phyloP scores from a whole-genome alignment of 1,140 invertebrate genomes.

The Laodelphax striatellus region DNA sequence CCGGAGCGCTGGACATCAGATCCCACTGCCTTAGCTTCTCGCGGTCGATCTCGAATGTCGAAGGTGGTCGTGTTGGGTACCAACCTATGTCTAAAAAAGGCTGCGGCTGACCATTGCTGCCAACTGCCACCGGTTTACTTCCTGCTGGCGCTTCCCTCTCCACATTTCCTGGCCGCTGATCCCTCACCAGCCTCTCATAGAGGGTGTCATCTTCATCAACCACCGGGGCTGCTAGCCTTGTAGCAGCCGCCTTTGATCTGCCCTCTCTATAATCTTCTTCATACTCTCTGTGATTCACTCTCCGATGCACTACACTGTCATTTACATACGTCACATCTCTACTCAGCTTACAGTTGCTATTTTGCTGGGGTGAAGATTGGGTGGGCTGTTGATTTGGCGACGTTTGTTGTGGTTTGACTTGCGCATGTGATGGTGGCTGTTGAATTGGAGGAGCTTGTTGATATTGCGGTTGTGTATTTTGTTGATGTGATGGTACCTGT shows the following conservation, averaged over 20 bases:
- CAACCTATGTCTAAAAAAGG: slow-evolving; percentile 45
- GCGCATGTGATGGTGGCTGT: too few species aligned
- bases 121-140: slow-evolving; percentile 5
- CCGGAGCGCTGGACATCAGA: slow-evolving; percentile 64
- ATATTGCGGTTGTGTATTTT: too few species aligned
- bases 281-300: slow-evolving; percentile 19
- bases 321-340: slow-evolving; percentile 64
- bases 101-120: slow-evolving; percentile 18
- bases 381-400: too few species aligned
- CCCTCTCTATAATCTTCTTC: slow-evolving; percentile 24
- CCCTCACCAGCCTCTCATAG: slow-evolving; percentile 32
- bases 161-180: slow-evolving; percentile 26
- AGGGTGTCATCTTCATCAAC: slow-evolving; percentile 21
- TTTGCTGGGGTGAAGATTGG: neutral
- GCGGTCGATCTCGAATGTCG: slow-evolving; percentile 53
- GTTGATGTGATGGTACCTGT: too few species aligned
- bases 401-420: too few species aligned
- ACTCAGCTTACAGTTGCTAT: slow-evolving; percentile 34
- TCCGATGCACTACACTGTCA: slow-evolving; percentile 36
- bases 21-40: slow-evolving; percentile 79
- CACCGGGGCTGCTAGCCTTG: slow-evolving; percentile 2
- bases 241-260: slow-evolving; percentile 4
- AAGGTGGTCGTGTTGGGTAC: slow-evolving; percentile 29
- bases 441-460: too few species aligned
- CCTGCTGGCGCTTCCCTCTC: slow-evolving; percentile 29